Conservation (phyloP, 2,113 vertebrate species). For the Brachyhypopomus occidentalis region DNA sequence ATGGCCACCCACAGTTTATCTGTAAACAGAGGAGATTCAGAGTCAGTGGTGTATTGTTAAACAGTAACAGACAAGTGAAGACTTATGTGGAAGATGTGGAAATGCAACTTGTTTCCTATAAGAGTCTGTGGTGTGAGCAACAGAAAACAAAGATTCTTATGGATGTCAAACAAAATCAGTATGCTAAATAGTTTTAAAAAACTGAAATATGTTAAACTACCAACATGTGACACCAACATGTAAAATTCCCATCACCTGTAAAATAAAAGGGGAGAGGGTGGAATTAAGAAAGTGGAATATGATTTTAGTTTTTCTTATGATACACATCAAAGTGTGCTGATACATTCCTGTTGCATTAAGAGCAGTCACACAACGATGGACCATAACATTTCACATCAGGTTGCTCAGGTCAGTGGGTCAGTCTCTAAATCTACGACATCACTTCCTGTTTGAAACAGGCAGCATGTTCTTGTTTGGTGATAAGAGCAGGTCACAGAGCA, state of each 20-base stretch:
- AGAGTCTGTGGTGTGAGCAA: not conserved
- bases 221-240: too few relatives aligned
- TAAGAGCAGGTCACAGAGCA: conserved; percentile 27
- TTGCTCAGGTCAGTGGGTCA: not conserved
- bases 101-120: conserved; percentile 36
- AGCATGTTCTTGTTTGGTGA: conserved; percentile 46
- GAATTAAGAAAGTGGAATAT: too few relatives aligned
- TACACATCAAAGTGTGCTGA: not conserved
- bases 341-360: not conserved
- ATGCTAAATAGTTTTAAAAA: conserved; percentile 7
- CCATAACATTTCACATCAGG: conserved; percentile 1
- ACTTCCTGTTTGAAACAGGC: conserved; percentile 41
- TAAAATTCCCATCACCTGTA: too few relatives aligned
- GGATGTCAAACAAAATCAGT: not conserved
- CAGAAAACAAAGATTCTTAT: not conserved
- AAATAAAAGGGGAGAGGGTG: too few relatives aligned
- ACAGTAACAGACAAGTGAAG: conserved; percentile 10
- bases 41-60: not conserved
- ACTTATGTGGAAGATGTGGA: conserved; percentile 29
- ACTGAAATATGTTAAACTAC: not conserved
- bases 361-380: not conserved
- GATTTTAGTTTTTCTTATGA: too few relatives aligned
- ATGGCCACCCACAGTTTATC: conserved; percentile 32
- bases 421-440: conserved; percentile 34
- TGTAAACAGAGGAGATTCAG: conserved; percentile 33